phyloP scores from a whole-genome alignment of 1,140 invertebrate species.

The Bombus sibiricus region DNA sequence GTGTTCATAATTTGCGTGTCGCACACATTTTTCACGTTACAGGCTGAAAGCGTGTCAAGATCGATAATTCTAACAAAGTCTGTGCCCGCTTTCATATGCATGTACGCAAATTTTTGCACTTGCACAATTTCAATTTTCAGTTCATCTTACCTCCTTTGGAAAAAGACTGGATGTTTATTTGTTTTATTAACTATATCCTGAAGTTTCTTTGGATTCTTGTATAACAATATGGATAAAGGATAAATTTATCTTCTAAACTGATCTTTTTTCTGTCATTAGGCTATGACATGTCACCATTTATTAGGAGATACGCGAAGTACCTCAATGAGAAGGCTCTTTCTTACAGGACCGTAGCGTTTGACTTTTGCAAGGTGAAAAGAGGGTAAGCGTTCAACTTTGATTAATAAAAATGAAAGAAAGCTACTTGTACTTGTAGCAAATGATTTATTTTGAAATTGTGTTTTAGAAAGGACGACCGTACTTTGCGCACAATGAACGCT shows the following conservation, averaged over 20 bases:
- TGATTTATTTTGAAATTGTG: not conserved
- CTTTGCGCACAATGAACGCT: slow-evolving; percentile 97
- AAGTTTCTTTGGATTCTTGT: not conserved
- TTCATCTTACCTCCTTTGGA: not conserved
- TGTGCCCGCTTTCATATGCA: not conserved
- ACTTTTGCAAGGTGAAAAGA: slow-evolving; percentile 99
- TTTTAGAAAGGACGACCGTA: slow-evolving; percentile 97
- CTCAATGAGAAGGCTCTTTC: slow-evolving; percentile 99
- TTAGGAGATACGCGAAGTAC: slow-evolving; percentile 99
- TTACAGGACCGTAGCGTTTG: slow-evolving; percentile 99
- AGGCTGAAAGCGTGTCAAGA: not conserved
- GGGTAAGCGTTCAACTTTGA: slow-evolving; percentile 87
- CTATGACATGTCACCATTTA: slow-evolving; percentile 99
- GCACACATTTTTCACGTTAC: not conserved
- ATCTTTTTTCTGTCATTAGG: slow-evolving; percentile 85
- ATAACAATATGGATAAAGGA: no score
- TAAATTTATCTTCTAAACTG: not conserved
- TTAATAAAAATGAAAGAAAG: not conserved
- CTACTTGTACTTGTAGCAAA: no score
- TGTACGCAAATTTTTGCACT: not conserved
- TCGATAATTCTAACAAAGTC: slow-evolving; percentile 12
- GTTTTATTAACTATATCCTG: no score
- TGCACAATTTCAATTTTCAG: not conserved
- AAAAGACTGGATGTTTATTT: not conserved
- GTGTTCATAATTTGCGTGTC: not conserved